Evolutionary conservation across 1,140 invertebrate genomes (phyloP).

Genomic region (Aphidius ervi): DNA sequence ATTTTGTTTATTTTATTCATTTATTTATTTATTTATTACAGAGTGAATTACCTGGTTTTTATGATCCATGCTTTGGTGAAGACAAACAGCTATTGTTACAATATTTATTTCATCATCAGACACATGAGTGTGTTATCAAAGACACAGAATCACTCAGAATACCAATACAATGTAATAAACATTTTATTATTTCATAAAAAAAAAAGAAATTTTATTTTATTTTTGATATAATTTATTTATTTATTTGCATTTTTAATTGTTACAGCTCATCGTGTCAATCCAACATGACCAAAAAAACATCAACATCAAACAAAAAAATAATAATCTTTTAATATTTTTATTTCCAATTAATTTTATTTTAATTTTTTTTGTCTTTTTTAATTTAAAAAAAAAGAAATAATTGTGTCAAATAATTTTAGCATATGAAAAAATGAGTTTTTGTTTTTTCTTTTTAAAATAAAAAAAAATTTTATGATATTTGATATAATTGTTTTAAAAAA

Average conservation of each 20-base stretch:
- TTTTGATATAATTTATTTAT: neutral
- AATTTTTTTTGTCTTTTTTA: neutral
- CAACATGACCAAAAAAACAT: conserved; percentile 46
- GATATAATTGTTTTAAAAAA: too few relatives aligned
- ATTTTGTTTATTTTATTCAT: conserved; percentile 6
- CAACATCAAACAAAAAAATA: neutral
- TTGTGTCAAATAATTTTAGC: too few relatives aligned
- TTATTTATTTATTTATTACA: conserved; percentile 51
- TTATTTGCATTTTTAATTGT: conserved; percentile 20
- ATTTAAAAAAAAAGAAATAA: too few relatives aligned
- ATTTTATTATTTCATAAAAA: neutral
- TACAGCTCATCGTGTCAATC: conserved; percentile 54
- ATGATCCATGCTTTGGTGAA: conserved; percentile 91
- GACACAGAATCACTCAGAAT: conserved; percentile 77
- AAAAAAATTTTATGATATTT: too few relatives aligned
- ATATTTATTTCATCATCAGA: conserved; percentile 78
- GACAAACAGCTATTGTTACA: conserved; percentile 83
- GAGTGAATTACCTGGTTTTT: conserved; percentile 94
- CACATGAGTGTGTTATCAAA: conserved; percentile 73
- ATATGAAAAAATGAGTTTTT: too few relatives aligned
- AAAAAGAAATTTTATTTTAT: neutral
- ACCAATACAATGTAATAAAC: conserved; percentile 62
- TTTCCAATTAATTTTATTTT: too few relatives aligned
- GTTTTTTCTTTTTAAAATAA: too few relatives aligned
- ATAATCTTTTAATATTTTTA: neutral